Evolutionary conservation across 2,888 invertebrate genomes (phyloP).

Genomic region (Limnephilus auricula): DNA sequence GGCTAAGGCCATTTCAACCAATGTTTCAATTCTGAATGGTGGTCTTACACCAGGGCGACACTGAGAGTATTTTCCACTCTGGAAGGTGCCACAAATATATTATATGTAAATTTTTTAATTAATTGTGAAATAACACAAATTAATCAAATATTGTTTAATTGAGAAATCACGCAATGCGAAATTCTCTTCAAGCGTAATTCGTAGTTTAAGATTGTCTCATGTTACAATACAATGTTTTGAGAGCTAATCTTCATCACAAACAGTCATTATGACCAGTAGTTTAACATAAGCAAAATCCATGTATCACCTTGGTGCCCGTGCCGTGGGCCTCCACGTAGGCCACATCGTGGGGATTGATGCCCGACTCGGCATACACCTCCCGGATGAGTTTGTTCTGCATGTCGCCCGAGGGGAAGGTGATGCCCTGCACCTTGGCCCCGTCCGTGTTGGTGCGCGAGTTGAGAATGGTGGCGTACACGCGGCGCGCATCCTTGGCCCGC

Average conservation of each 20-base stretch:
- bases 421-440: constrained; percentile 93
- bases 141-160: too few relatives aligned
- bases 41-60: too few relatives aligned
- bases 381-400: constrained; percentile 89
- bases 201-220: background rate
- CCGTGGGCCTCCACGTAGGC: constrained; percentile 98
- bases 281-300: background rate
- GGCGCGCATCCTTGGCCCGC: constrained; percentile 84
- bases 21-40: too few relatives aligned
- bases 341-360: constrained; percentile 89
- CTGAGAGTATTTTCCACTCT: too few relatives aligned
- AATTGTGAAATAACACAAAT: too few relatives aligned
- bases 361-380: constrained; percentile 91
- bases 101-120: too few relatives aligned
- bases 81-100: too few relatives aligned
- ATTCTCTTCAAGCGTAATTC: background rate
- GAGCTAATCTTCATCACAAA: background rate
- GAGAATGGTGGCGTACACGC: constrained; percentile 91
- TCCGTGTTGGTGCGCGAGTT: constrained; percentile 95
- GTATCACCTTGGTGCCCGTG: constrained; percentile 94
- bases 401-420: constrained; percentile 89
- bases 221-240: too few relatives aligned
- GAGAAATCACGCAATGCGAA: background rate
- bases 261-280: background rate
- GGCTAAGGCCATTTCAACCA: too few relatives aligned